phyloP scores from a whole-genome alignment of 2,888 invertebrate genomes.

The Eupithecia exiguata region DNA sequence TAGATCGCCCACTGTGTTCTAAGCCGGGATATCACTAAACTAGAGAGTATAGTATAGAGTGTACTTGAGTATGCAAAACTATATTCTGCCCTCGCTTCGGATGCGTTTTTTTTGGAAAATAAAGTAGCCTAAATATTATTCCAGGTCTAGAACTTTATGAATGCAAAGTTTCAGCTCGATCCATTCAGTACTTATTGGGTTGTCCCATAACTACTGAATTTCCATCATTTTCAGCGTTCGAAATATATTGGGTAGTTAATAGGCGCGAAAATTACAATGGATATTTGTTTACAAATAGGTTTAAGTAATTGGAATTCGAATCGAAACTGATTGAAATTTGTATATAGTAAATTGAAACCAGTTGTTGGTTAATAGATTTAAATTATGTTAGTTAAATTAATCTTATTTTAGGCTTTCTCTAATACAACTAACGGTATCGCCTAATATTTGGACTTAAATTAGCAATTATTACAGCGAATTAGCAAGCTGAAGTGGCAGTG shows the following conservation, averaged over 20 bases:
- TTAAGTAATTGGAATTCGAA: not conserved
- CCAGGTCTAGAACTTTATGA: too few relatives aligned
- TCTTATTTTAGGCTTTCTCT: not conserved
- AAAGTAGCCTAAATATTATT: too few relatives aligned
- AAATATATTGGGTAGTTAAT: not conserved
- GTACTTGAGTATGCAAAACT: too few relatives aligned
- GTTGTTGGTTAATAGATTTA: not conserved
- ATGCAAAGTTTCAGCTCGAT: too few relatives aligned
- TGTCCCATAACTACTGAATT: not conserved
- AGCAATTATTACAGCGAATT: too few relatives aligned
- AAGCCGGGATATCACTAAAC: too few relatives aligned
- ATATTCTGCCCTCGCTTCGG: too few relatives aligned
- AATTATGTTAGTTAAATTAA: not conserved
- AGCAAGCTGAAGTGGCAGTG: too few relatives aligned
- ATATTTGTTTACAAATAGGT: constrained; percentile 1
- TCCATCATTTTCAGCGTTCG: not conserved
- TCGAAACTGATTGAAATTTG: not conserved
- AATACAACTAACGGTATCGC: not conserved
- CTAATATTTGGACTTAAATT: not conserved
- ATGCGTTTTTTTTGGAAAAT: too few relatives aligned
- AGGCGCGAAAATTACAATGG: not conserved
- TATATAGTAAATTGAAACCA: not conserved
- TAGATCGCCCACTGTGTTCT: not conserved
- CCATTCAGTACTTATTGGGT: too few relatives aligned
- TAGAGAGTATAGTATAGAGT: too few relatives aligned